Conservation (phyloP, 2,888 invertebrate species). For the Sylvicola fuscatus region DNA sequence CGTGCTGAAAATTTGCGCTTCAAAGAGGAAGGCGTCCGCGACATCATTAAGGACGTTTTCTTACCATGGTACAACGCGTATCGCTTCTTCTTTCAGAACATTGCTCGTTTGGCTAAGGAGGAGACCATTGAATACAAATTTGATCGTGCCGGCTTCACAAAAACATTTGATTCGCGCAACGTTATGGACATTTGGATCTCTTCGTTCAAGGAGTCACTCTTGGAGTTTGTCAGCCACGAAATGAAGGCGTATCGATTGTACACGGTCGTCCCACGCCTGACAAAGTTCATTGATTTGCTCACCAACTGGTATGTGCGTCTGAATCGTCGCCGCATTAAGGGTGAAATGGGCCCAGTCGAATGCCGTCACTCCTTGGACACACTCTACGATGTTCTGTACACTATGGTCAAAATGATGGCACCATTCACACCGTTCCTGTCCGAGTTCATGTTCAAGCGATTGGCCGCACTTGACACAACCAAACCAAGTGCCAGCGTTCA, state of each 20-base stretch:
- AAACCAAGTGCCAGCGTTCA: conserved; percentile 59
- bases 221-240: conserved; percentile 73
- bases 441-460: conserved; percentile 83
- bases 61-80: conserved; percentile 93
- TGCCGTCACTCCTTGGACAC: conserved; percentile 71
- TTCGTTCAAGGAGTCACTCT: conserved; percentile 85
- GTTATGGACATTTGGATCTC: conserved; percentile 96
- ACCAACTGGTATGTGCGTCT: conserved; percentile 99
- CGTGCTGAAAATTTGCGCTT: conserved; percentile 90
- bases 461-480: conserved; percentile 41
- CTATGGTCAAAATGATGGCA: conserved; percentile 85
- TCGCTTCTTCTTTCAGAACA: conserved; percentile 85
- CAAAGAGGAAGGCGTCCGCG: conserved; percentile 87
- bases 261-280: conserved; percentile 82
- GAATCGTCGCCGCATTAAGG: conserved; percentile 88
- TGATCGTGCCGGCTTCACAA: conserved; percentile 28
- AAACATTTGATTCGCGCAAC: conserved; percentile 29
- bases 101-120: conserved; percentile 50
- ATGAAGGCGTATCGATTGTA: conserved; percentile 90
- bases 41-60: conserved; percentile 93
- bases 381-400: conserved; percentile 68
- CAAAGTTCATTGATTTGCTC: conserved; percentile 91
- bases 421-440: conserved; percentile 95
- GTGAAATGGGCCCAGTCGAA: conserved; percentile 63
- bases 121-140: conserved; percentile 29